Evolutionary conservation across 2,797 vertebrate species (phyloP).

Genomic region (Pagetopsis macropterus): DNA sequence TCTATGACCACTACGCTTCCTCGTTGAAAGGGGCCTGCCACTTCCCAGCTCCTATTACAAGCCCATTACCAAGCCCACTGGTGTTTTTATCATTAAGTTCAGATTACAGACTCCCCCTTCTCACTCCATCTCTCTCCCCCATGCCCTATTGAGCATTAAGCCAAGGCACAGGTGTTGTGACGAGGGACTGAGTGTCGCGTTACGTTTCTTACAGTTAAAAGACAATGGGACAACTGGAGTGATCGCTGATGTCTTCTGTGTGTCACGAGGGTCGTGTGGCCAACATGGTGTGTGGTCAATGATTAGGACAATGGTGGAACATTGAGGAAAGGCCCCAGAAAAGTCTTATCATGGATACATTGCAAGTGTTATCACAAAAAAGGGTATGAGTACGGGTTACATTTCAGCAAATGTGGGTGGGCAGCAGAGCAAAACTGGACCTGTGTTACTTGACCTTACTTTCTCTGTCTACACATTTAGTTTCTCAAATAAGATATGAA

Average conservation of each 20-base stretch:
- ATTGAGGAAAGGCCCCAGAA: background rate
- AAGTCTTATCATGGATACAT: background rate
- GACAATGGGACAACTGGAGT: constrained; percentile 57
- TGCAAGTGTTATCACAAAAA: background rate
- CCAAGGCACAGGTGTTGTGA: constrained; percentile 79
- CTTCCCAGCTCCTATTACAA: constrained; percentile 80
- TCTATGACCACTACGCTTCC: constrained; percentile 59
- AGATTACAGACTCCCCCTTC: constrained; percentile 74
- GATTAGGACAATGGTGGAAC: constrained; percentile 1
- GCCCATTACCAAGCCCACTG: constrained; percentile 64
- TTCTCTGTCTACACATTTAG: background rate
- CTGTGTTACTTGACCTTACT: no score
- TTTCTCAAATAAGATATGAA: background rate
- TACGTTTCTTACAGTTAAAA: constrained; percentile 61
- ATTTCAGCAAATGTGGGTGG: no score
- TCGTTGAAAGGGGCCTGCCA: constrained; percentile 62
- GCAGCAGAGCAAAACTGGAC: no score
- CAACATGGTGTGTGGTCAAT: constrained; percentile 42
- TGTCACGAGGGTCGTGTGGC: constrained; percentile 9
- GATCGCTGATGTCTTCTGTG: constrained; percentile 30
- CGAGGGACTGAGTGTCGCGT: constrained; percentile 62
- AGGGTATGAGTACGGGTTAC: no score
- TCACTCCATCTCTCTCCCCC: constrained; percentile 59
- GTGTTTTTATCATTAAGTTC: constrained; percentile 79
- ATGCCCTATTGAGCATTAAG: constrained; percentile 77